Conservation (phyloP, 1,140 invertebrate species). For the Vanessa atalanta region DNA sequence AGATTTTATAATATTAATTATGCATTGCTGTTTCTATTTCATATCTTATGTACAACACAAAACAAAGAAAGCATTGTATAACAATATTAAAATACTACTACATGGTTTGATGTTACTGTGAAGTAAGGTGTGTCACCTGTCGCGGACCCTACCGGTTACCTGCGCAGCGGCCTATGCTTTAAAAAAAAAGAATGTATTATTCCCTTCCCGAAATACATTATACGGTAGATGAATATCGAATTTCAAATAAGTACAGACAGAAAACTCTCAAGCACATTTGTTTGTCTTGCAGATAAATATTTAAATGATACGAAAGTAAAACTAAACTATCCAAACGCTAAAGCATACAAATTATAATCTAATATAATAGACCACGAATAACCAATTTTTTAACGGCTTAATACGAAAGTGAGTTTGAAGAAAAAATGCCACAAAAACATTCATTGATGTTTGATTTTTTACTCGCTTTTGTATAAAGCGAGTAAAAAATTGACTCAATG, state of each 20-base stretch:
- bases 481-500: too few species aligned
- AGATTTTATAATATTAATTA: neutral
- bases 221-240: slow-evolving; percentile 16
- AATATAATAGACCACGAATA: slow-evolving; percentile 8
- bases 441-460: neutral
- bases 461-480: too few species aligned
- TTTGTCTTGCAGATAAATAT: too few species aligned
- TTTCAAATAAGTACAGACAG: slow-evolving; percentile 18
- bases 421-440: neutral
- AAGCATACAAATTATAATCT: neutral
- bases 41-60: neutral
- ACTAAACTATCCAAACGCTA: neutral
- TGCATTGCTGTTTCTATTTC: neutral
- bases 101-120: neutral
- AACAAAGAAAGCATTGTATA: neutral
- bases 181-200: slow-evolving; percentile 4
- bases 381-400: neutral
- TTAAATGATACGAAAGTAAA: neutral
- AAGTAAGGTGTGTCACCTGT: slow-evolving; percentile 16
- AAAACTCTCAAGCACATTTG: neutral
- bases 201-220: slow-evolving; percentile 27
- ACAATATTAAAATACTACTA: neutral
- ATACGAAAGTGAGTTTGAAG: slow-evolving; percentile 10
- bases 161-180: slow-evolving; percentile 14
- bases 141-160: slow-evolving; percentile 25